These are phyloP conservation scores for Caenorhabditis japonica DNA, from an alignment of 2,888 invertebrate species.

Conservation along the genomic window DNA sequence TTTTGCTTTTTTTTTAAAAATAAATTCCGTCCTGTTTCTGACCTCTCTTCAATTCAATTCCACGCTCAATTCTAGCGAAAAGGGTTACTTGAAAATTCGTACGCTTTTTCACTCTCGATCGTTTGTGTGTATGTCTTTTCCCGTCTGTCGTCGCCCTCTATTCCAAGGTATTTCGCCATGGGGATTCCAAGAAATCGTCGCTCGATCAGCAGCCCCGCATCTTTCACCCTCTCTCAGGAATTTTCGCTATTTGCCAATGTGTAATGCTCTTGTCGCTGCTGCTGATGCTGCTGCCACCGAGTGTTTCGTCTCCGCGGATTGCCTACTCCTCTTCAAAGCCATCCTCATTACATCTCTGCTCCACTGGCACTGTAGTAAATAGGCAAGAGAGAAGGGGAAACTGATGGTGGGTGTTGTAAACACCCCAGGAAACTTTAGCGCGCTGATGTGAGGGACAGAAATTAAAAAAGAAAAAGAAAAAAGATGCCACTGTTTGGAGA, in stretches of 20 bases:
- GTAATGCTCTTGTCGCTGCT: conserved; percentile 54
- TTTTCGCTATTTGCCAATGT: conserved; percentile 51
- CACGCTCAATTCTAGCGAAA: too few relatives aligned
- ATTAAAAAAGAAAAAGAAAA: conserved; percentile 1
- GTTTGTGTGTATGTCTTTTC: conserved; percentile 43
- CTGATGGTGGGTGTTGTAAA: conserved; percentile 50
- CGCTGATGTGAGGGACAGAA: not conserved
- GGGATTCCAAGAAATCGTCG: conserved; percentile 49
- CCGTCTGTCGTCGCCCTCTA: conserved; percentile 38
- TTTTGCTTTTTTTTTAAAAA: too few relatives aligned
- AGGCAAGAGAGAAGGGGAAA: conserved; percentile 23
- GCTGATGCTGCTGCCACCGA: conserved; percentile 32
- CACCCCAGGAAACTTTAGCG: conserved; percentile 5
- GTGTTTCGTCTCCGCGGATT: conserved; percentile 46
- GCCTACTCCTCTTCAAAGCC: conserved; percentile 24
- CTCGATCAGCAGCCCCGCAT: conserved; percentile 44
- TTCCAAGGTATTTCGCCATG: conserved; percentile 28
- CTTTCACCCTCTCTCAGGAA: conserved; percentile 36
- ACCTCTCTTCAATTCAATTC: too few relatives aligned
- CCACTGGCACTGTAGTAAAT: conserved; percentile 44
- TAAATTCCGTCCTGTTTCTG: too few relatives aligned
- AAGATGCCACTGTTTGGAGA: conserved; percentile 22
- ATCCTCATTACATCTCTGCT: conserved; percentile 15
- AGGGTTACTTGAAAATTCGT: conserved; percentile 26
- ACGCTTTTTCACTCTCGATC: conserved; percentile 8